phyloP scores from a whole-genome alignment of 2,888 invertebrate species.

The Coleophora flavipennella region DNA sequence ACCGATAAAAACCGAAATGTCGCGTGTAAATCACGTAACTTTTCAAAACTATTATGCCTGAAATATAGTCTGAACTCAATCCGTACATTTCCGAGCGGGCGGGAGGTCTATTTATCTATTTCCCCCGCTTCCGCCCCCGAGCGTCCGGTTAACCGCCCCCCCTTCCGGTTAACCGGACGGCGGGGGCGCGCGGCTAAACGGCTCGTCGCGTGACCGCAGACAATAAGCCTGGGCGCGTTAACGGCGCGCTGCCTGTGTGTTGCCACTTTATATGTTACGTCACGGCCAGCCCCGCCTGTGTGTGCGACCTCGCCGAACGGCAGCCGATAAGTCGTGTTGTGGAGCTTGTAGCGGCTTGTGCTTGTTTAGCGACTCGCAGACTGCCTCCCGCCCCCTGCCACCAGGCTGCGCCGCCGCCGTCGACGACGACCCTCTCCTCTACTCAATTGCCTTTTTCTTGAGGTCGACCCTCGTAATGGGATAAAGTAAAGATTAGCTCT shows the following conservation, averaged over 20 bases:
- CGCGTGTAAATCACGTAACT: slow-evolving; percentile 70
- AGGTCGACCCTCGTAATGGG: slow-evolving; percentile 60
- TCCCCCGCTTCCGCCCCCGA: slow-evolving; percentile 71
- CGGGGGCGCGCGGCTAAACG: slow-evolving; percentile 68
- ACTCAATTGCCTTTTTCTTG: slow-evolving; percentile 65
- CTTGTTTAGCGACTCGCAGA: slow-evolving; percentile 42
- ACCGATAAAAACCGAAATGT: slow-evolving; percentile 62
- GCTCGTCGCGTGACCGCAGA: slow-evolving; percentile 74
- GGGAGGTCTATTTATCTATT: slow-evolving; percentile 73
- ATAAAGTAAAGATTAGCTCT: slow-evolving; percentile 64
- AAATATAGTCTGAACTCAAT: slow-evolving; percentile 72
- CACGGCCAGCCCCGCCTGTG: slow-evolving; percentile 20
- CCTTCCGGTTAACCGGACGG: slow-evolving; percentile 71
- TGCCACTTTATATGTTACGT: slow-evolving; percentile 66
- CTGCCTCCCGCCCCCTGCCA: slow-evolving; percentile 22
- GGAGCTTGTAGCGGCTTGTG: slow-evolving; percentile 45
- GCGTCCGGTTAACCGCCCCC: slow-evolving; percentile 72
- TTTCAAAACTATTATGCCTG: slow-evolving; percentile 71
- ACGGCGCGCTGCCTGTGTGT: slow-evolving; percentile 68
- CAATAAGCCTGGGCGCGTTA: slow-evolving; percentile 71
- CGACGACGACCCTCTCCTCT: slow-evolving; percentile 30
- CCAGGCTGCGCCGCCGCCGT: slow-evolving; percentile 18
- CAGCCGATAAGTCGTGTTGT: slow-evolving; percentile 50
- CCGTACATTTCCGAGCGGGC: slow-evolving; percentile 70
- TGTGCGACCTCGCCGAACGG: slow-evolving; percentile 22